Base-by-base conservation (phyloP, 1,140 invertebrate genomes). In the Oreohelix idahoensis region DNA sequence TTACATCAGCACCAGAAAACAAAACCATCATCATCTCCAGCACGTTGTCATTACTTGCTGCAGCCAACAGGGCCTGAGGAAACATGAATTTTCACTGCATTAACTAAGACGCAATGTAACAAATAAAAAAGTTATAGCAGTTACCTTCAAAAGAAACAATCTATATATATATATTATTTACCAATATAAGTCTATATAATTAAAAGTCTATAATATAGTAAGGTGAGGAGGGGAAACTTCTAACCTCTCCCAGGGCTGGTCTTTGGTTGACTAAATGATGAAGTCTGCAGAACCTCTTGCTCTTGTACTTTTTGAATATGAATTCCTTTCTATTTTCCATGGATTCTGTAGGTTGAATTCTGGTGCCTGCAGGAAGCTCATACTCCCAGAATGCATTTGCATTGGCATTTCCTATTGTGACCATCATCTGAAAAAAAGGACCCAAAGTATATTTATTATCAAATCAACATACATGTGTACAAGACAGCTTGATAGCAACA, bases 1-100 rank as follows among this genome's bases (percentile, higher is more conserved):
- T 90, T 85, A 91, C 90, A 87, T 91, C 85, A 26, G 90, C 90
- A 10, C 90, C 90, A 77, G 88, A 89, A 82, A 90, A 91, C 23
- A 90, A 49, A 0, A 91, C 84, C 66, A 81, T 82, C 90, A 91
- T 87, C 20, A 86, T 86, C 78, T 89, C 85, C 58, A 89, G 66
- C 17, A 91, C 71, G 79, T 91, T 84, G 77, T 85, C 88, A n/a
- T 78, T 86, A 29, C 83, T 86, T 26, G 86, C 88, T 17, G 80
- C 51, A n/a, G 75, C 71, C 32, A 89, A 81, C 17, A 91, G 70
- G 13, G 86, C 86, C 90, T 91, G 80, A 32, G 81, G 85, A 45
- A 45, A 45, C 15, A 45, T 45, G 42, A 45, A 45, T 45, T 45
- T 15, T 8, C 42, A 45, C 15, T 8, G 42, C 15, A 45, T 45